Evolutionary conservation across 2,797 vertebrate species (phyloP).

Genomic region (Darevskia mixta): DNA sequence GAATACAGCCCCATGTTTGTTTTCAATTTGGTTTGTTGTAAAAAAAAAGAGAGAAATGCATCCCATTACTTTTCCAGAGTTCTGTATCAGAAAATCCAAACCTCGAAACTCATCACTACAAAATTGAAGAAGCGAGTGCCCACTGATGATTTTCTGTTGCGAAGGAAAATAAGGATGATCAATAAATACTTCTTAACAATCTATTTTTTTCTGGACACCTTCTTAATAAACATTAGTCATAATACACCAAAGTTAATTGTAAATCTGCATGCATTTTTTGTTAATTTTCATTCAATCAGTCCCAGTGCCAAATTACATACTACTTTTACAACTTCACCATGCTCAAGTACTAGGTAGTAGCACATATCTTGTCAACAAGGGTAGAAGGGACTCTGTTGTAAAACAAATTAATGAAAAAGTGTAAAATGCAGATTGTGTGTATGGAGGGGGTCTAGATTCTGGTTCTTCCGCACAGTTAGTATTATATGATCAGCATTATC

Average conservation of each 20-base stretch:
- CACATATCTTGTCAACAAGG: accelerated
- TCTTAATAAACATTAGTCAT: not conserved
- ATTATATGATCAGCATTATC: not conserved
- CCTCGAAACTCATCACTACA: not conserved
- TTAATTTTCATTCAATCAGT: not conserved
- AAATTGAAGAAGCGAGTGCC: not conserved
- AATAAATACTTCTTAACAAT: not conserved
- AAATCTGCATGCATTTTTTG: not conserved
- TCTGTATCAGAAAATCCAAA: not conserved
- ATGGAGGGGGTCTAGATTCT: not conserved
- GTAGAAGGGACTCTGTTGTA: not conserved
- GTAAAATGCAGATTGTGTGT: not conserved
- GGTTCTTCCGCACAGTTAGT: not conserved
- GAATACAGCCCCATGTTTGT: not conserved
- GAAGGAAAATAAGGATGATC: not conserved
- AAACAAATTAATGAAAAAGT: not conserved
- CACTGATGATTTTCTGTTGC: not conserved
- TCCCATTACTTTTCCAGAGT: not conserved
- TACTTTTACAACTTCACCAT: not conserved
- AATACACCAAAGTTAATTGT: not conserved
- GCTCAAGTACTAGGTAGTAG: not conserved
- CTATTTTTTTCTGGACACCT: not conserved
- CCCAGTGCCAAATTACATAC: not conserved
- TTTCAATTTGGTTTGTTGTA: not conserved
- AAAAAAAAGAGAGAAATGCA: not conserved